These are phyloP conservation scores for Syngnathoides biaculeatus DNA, from an alignment of 2,113 vertebrate genomes.

Conservation along the genomic window DNA sequence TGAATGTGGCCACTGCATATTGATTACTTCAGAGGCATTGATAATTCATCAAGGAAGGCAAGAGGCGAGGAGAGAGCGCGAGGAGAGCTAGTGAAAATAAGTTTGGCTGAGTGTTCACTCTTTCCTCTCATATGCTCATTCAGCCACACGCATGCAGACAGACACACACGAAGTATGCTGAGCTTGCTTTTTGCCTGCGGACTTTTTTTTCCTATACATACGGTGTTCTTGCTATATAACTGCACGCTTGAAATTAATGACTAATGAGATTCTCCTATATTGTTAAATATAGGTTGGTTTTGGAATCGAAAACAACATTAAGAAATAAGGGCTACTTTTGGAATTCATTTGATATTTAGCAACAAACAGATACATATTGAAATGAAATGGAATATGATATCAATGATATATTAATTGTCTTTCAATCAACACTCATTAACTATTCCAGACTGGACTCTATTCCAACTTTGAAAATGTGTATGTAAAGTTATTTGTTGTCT, in stretches of 20 bases:
- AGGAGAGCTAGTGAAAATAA: conserved; percentile 12
- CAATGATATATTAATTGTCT: neutral
- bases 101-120: conserved; percentile 36
- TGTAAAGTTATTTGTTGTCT: conserved; percentile 28
- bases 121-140: conserved; percentile 21
- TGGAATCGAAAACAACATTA: neutral
- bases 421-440: conserved; percentile 6
- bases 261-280: conserved; percentile 57
- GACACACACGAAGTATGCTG: conserved; percentile 63
- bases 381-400: neutral
- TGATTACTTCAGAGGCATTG: conserved; percentile 67
- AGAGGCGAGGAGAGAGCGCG: conserved; percentile 21
- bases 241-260: conserved; percentile 52
- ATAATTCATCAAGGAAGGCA: conserved; percentile 63
- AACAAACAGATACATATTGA: too few relatives aligned
- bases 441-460: conserved; percentile 33
- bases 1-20: conserved; percentile 64
- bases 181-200: conserved; percentile 64
- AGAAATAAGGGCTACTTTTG: neutral
- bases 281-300: conserved; percentile 18
- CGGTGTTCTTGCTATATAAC: conserved; percentile 41
- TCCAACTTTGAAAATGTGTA: conserved; percentile 44
- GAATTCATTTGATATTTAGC: too few relatives aligned
- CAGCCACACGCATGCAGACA: conserved; percentile 23
- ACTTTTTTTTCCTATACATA: conserved; percentile 60